phyloP scores from a whole-genome alignment of 1,140 invertebrate genomes.

The Saccostrea glomerata region DNA sequence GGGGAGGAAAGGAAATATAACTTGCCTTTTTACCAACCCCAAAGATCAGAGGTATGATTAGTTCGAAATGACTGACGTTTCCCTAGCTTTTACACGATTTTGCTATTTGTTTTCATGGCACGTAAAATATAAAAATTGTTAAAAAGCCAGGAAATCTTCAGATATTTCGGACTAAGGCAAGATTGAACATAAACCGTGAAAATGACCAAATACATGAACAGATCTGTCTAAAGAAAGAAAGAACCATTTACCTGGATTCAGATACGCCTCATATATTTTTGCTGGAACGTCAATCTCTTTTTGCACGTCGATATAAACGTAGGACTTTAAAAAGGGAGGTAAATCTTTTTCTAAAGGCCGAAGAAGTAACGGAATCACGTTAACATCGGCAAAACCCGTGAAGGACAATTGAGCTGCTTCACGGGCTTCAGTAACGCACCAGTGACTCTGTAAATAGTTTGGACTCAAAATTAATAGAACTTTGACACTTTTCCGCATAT shows the following conservation, averaged over 20 bases:
- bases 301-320: slow-evolving; percentile 28
- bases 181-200: too few relatives aligned
- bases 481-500: slow-evolving; percentile 24
- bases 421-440: slow-evolving; percentile 33
- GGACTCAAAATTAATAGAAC: slow-evolving; percentile 34
- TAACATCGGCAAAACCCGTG: not conserved
- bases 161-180: too few relatives aligned
- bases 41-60: too few relatives aligned
- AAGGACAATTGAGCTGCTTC: not conserved
- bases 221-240: too few relatives aligned
- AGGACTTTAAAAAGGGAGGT: slow-evolving; percentile 19
- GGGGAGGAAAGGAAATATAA: too few relatives aligned
- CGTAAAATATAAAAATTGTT: too few relatives aligned
- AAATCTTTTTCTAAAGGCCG: slow-evolving; percentile 1
- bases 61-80: too few relatives aligned
- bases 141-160: too few relatives aligned
- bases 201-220: too few relatives aligned
- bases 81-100: too few relatives aligned
- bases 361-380: slow-evolving; percentile 28
- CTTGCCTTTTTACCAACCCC: too few relatives aligned
- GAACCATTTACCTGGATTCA: slow-evolving; percentile 4
- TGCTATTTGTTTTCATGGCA: too few relatives aligned
- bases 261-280: slow-evolving; percentile 28
- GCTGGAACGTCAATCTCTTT: slow-evolving; percentile 26
- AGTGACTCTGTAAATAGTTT: slow-evolving; percentile 29